Base-by-base conservation (phyloP, 2,113 vertebrate species). In the Silurus asotus region DNA sequence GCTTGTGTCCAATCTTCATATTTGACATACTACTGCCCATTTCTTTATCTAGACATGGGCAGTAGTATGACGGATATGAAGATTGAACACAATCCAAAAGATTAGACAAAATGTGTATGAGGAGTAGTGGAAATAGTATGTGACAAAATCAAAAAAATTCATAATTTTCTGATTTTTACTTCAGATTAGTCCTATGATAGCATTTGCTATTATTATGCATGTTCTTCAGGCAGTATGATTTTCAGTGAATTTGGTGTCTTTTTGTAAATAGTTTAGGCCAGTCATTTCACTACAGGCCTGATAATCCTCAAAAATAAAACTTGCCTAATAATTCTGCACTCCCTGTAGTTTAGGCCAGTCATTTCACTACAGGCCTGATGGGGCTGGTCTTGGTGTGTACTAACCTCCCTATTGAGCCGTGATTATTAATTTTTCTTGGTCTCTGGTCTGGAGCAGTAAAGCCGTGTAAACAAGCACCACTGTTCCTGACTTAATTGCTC, bases 361-460 rank as follows among this genome's bases (percentile, higher is more conserved):
- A 45, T 2, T 25, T 80, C 11, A 8, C 15, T 79, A 17, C 45
- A 61, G 10, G 56, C 56, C 56, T 80, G 56, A 61, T 20, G 28
- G 56, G 78, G 74, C 67, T 23, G 53, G 25, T 58, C 53, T 72
- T 53, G 59, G 75, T 88, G 70, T 82, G 76, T 65, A 17, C 20
- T 25, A 23, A 10, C 74, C 80, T 87, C 61, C 79, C 83, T 83
- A 67, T 82, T 56, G 83, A 85, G 88, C 83, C 37, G 76, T 53
- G 83, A n/a, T 89, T 89, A 85, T 89, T 89, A 87, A 89, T 87
- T 85, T 37, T 89, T 72, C 83, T 89, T 23, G 51, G 53, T 62
- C 45, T 83, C 76, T 49, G 59, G 84, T 84, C 77, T 84, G 76
- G 80, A 83, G 88, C 86, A 79, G 72, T 56, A 65, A 87, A 74